Evolutionary conservation across 2,113 vertebrate species (phyloP).

Genomic region (Myrmecobius fasciatus): DNA sequence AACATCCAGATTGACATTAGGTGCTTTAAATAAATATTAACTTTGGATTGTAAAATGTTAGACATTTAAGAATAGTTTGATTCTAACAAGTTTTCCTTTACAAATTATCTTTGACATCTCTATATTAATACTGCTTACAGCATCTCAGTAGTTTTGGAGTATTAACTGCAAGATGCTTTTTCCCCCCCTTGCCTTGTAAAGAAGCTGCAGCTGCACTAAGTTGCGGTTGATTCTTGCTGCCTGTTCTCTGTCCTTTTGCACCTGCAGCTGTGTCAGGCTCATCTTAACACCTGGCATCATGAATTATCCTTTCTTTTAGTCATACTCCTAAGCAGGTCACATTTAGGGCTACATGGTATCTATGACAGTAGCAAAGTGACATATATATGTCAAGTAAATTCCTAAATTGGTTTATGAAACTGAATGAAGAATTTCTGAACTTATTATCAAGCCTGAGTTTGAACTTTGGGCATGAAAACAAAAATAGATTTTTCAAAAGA

Average conservation of each 20-base stretch:
- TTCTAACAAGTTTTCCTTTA: slow-evolving; percentile 54
- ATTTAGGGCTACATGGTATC: slow-evolving; percentile 70
- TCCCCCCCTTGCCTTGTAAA: slow-evolving; percentile 76
- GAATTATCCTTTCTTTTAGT: slow-evolving; percentile 84
- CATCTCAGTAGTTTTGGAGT: slow-evolving; percentile 65
- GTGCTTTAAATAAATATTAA: slow-evolving; percentile 48
- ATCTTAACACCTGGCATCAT: slow-evolving; percentile 86
- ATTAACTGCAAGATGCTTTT: slow-evolving; percentile 76
- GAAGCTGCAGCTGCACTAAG: slow-evolving; percentile 86
- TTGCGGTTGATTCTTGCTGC: slow-evolving; percentile 84
- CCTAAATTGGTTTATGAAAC: slow-evolving; percentile 75
- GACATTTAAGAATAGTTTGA: slow-evolving; percentile 40
- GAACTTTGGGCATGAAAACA: neutral
- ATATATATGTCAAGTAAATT: slow-evolving; percentile 73
- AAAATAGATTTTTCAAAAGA: neutral
- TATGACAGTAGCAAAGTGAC: slow-evolving; percentile 76
- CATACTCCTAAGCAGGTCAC: slow-evolving; percentile 72
- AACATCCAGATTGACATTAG: slow-evolving; percentile 49
- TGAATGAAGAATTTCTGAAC: slow-evolving; percentile 63
- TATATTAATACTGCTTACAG: slow-evolving; percentile 69
- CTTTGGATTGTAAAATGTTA: slow-evolving; percentile 50
- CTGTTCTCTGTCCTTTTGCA: slow-evolving; percentile 85
- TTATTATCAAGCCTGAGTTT: neutral
- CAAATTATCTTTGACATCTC: slow-evolving; percentile 26
- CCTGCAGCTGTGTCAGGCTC: slow-evolving; percentile 89